A percentile compares a stretch with the other conserved stretches of the same genome.
phyloP scores from a whole-genome alignment of 2,797 vertebrate genomes.

The Setipinna tenuifilis region DNA sequence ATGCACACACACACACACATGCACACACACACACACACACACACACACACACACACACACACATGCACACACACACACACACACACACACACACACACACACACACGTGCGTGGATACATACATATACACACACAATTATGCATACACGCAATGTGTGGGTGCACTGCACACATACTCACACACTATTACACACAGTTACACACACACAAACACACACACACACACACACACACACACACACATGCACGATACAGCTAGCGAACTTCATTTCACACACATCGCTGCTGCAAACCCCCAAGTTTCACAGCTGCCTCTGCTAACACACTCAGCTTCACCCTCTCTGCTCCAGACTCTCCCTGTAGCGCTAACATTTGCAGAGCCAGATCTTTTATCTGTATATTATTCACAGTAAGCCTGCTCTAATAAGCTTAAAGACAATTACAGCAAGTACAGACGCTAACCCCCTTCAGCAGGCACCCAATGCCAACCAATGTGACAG shows the following conservation, averaged over 20 bases:
- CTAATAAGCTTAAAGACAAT: not conserved
- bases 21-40: conserved; percentile 9
- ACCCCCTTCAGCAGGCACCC: not conserved
- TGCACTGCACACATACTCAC: too few species aligned
- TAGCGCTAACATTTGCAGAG: not conserved
- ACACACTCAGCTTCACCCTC: not conserved
- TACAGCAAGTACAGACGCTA: not conserved
- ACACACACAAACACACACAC: not conserved
- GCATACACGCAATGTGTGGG: too few species aligned
- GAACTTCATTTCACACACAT: not conserved
- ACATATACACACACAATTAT: not conserved
- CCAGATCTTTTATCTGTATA: not conserved
- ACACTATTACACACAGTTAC: too few species aligned
- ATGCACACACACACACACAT: not conserved
- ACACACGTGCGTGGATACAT: not conserved
- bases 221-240: conserved; percentile 11
- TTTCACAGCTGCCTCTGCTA: not conserved
- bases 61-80: not conserved
- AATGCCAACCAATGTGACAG: too few species aligned
- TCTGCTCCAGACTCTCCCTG: not conserved
- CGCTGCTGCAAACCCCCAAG: not conserved
- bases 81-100: conserved; percentile 5
- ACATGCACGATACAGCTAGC: not conserved
- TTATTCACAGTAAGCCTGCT: not conserved
- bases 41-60: not conserved